These are phyloP conservation scores for Ciconia boyciana DNA, from an alignment of 2,113 vertebrate genomes.

Conservation along the genomic window DNA sequence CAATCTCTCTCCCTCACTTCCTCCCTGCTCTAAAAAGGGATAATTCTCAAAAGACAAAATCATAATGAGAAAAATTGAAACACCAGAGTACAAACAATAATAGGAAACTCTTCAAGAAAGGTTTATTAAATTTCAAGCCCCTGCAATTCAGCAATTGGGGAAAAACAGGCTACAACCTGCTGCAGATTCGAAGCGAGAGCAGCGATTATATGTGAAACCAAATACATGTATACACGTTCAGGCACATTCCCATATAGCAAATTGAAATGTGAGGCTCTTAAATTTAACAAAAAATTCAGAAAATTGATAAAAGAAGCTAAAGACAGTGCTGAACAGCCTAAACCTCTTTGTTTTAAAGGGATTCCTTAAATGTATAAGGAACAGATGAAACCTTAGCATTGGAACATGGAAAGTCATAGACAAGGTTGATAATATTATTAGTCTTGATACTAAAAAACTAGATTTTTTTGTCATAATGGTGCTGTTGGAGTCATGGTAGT, in stretches of 20 bases:
- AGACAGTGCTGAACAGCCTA: neutral
- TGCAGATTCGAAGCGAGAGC: neutral
- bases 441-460: neutral
- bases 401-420: neutral
- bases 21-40: neutral
- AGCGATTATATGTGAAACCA: neutral
- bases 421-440: neutral
- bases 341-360: neutral
- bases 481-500: neutral
- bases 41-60: constrained; percentile 25
- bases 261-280: neutral
- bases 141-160: neutral
- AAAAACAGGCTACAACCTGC: neutral
- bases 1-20: neutral
- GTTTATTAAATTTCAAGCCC: constrained; percentile 1
- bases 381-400: neutral
- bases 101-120: neutral
- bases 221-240: neutral
- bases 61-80: constrained; percentile 19
- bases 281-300: neutral
- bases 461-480: neutral
- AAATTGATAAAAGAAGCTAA: neutral
- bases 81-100: neutral
- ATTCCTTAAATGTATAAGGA: neutral
- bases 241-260: neutral